phyloP scores from a whole-genome alignment of 2,113 vertebrate species.

The Melanocharis versteri region DNA sequence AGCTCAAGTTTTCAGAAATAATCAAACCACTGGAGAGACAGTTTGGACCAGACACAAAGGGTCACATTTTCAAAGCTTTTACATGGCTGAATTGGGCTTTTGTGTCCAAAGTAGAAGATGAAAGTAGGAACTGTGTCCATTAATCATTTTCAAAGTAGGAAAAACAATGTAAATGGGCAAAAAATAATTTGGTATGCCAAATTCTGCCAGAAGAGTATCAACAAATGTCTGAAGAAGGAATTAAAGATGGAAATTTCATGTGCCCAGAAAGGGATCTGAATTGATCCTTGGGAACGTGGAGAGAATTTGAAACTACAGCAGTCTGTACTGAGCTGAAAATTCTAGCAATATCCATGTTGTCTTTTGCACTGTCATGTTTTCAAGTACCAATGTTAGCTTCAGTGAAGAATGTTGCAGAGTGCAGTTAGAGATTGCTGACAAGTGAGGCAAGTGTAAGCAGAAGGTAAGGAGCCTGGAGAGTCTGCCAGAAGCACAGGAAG shows the following conservation, averaged over 20 bases:
- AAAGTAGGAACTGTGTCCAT: background rate
- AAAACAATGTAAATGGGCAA: constrained; percentile 10
- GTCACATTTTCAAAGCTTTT: constrained; percentile 45
- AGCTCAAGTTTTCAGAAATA: constrained; percentile 29
- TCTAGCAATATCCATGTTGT: background rate
- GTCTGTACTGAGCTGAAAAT: background rate
- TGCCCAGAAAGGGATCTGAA: background rate
- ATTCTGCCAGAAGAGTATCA: background rate
- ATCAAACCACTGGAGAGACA: constrained; percentile 30
- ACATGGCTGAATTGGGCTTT: background rate
- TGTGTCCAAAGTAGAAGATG: background rate
- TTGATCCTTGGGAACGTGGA: background rate
- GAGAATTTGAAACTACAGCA: background rate
- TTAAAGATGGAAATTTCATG: background rate
- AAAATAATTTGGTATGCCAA: background rate
- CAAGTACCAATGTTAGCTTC: background rate
- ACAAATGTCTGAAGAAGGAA: constrained; percentile 28
- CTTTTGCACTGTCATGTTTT: background rate
- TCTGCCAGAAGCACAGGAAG: background rate
- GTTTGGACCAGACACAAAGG: constrained; percentile 30
- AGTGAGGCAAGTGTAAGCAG: background rate
- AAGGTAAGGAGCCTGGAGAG: background rate
- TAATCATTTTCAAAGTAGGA: constrained; percentile 21
- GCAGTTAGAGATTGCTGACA: background rate
- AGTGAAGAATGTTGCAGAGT: background rate